phyloP scores from a whole-genome alignment of 1,140 invertebrate genomes.

The Steinernema feltiae region DNA sequence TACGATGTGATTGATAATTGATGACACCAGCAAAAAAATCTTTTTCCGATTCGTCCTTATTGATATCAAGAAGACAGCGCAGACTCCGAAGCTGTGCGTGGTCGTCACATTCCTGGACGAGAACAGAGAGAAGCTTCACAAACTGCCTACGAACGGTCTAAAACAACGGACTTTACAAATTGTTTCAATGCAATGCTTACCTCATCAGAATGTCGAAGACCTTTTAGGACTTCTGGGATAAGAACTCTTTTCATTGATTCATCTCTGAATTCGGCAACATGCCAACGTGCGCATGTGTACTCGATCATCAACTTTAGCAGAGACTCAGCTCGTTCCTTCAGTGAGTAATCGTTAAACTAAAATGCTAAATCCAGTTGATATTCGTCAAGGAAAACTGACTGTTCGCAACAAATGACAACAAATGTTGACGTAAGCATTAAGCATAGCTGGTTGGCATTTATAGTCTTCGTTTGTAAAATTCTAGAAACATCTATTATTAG shows the following conservation, averaged over 20 bases:
- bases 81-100: slow-evolving; percentile 13
- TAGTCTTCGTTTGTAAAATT: slow-evolving; percentile 61
- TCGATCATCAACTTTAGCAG: no score
- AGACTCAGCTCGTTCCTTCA: no score
- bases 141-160: slow-evolving; percentile 25
- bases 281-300: no score
- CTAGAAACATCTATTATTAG: no score
- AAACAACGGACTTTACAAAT: slow-evolving; percentile 17
- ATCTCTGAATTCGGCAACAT: no score
- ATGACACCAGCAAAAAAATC: slow-evolving; percentile 89
- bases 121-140: slow-evolving; percentile 25
- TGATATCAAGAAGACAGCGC: slow-evolving; percentile 62
- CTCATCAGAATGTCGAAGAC: slow-evolving; percentile 14
- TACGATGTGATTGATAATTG: slow-evolving; percentile 65
- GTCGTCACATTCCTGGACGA: neutral
- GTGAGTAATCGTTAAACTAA: no score
- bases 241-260: no score
- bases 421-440: slow-evolving; percentile 62
- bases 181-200: no score
- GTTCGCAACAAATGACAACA: neutral
- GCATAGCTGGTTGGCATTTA: slow-evolving; percentile 74
- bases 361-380: slow-evolving; percentile 19
- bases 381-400: neutral
- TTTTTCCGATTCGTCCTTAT: slow-evolving; percentile 72
- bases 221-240: no score